Conservation (phyloP, 2,888 invertebrate species). For the Glyphotaelius pellucidus region DNA sequence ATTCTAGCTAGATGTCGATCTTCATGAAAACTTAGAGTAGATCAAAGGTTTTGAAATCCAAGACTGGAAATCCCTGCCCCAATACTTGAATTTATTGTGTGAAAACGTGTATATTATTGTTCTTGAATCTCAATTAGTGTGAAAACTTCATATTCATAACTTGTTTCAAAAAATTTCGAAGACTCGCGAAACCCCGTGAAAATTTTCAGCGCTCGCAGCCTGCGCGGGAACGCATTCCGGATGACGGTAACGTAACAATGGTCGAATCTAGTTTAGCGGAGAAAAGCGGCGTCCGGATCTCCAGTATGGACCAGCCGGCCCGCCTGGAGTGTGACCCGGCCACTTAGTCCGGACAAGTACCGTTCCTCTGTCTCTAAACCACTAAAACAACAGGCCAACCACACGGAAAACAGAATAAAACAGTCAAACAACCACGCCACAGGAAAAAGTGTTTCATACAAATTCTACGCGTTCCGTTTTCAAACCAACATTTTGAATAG, state of each 20-base stretch:
- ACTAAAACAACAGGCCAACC: conserved; percentile 10
- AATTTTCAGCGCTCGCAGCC: neutral
- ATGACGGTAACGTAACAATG: conserved; percentile 64
- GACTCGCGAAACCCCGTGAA: neutral
- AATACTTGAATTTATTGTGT: no score
- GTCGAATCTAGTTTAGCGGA: conserved; percentile 66
- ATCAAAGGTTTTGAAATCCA: no score
- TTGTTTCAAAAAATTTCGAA: neutral
- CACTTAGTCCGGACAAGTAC: neutral
- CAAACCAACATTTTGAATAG: conserved; percentile 3
- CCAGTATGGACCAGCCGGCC: conserved; percentile 59
- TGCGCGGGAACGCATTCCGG: conserved; percentile 36
- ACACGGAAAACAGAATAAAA: neutral
- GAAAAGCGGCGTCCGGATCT: conserved; percentile 62
- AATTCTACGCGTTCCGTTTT: conserved; percentile 25
- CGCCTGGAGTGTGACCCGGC: conserved; percentile 50
- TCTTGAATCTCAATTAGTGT: neutral
- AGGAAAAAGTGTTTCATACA: neutral
- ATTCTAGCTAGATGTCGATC: no score
- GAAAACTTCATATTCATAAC: neutral
- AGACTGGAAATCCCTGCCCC: no score
- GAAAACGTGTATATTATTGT: neutral
- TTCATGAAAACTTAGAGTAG: no score
- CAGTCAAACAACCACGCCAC: neutral
- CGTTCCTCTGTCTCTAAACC: neutral